A percentile compares a stretch with the other conserved stretches of the same genome.
Evolutionary conservation across 2,888 invertebrate genomes (phyloP).

Genomic region (Drosophila macrospina): DNA sequence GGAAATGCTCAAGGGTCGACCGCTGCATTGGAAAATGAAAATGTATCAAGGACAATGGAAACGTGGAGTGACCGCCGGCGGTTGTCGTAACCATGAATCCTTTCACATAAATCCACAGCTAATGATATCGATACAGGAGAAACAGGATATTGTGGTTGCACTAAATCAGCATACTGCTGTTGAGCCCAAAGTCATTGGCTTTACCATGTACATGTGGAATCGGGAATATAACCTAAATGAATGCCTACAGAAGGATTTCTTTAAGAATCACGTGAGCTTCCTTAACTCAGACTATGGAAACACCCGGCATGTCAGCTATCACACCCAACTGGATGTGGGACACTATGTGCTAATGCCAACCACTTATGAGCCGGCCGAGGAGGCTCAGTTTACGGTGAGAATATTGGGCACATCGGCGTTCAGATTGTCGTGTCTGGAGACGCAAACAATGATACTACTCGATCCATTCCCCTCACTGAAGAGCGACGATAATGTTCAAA

Average conservation of each 20-base stretch:
- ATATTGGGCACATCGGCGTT: conserved; percentile 91
- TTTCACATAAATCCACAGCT: conserved; percentile 97
- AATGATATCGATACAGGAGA: conserved; percentile 91
- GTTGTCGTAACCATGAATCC: conserved; percentile 95
- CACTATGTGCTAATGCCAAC: conserved; percentile 95
- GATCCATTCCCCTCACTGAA: conserved; percentile 84
- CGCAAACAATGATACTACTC: conserved; percentile 85
- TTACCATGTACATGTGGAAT: conserved; percentile 90
- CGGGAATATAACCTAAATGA: conserved; percentile 87
- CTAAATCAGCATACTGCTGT: conserved; percentile 95
- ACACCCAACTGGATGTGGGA: conserved; percentile 92
- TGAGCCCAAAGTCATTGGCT: conserved; percentile 97
- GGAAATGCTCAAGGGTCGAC: conserved; percentile 90
- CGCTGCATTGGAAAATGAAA: conserved; percentile 93
- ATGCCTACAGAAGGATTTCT: conserved; percentile 92
- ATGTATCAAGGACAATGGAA: conserved; percentile 95
- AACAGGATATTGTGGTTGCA: conserved; percentile 93
- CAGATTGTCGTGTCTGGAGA: conserved; percentile 90
- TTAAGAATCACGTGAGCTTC: conserved; percentile 93
- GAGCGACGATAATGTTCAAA: conserved; percentile 86
- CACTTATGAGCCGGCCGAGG: conserved; percentile 95
- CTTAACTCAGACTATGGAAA: conserved; percentile 97
- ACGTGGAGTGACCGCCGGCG: conserved; percentile 94
- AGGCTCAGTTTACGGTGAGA: conserved; percentile 94
- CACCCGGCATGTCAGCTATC: conserved; percentile 93